phyloP scores from a whole-genome alignment of 2,113 vertebrate species.

The Podarcis cretensis region DNA sequence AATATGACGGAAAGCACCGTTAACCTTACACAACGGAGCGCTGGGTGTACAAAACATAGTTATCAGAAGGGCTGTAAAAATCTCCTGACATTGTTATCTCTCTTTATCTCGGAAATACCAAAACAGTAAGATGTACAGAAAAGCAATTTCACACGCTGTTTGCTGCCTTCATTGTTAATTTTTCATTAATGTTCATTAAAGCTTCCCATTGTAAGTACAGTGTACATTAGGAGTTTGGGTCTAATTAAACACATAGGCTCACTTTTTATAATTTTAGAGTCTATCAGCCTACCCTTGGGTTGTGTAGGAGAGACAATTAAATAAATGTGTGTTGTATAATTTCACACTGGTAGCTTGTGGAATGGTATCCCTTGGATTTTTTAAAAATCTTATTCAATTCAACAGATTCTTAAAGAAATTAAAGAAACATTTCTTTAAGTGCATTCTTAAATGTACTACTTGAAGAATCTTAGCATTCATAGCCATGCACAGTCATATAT shows the following conservation, averaged over 20 bases:
- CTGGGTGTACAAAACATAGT: neutral
- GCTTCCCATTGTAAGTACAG: neutral
- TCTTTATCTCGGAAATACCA: slow-evolving; percentile 25
- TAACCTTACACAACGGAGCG: neutral
- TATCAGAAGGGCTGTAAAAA: slow-evolving; percentile 35
- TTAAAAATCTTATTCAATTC: neutral
- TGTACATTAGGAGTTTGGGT: neutral
- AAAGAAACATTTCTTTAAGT: neutral
- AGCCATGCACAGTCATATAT: neutral
- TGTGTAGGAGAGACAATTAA: neutral
- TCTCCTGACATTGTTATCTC: neutral
- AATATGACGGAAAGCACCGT: slow-evolving; percentile 6
- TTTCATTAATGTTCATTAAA: slow-evolving; percentile 35
- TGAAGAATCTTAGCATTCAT: neutral
- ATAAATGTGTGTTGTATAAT: neutral
- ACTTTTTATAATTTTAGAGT: neutral
- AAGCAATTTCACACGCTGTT: slow-evolving; percentile 19
- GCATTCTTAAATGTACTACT: neutral
- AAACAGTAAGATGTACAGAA: slow-evolving; percentile 29
- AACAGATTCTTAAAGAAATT: neutral
- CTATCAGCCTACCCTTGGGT: neutral
- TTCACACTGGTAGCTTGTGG: neutral
- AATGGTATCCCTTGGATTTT: neutral
- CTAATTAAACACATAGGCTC: neutral
- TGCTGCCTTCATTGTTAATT: slow-evolving; percentile 26